Conservation (phyloP, 1,140 invertebrate species). For the Drosophila sp. region DNA sequence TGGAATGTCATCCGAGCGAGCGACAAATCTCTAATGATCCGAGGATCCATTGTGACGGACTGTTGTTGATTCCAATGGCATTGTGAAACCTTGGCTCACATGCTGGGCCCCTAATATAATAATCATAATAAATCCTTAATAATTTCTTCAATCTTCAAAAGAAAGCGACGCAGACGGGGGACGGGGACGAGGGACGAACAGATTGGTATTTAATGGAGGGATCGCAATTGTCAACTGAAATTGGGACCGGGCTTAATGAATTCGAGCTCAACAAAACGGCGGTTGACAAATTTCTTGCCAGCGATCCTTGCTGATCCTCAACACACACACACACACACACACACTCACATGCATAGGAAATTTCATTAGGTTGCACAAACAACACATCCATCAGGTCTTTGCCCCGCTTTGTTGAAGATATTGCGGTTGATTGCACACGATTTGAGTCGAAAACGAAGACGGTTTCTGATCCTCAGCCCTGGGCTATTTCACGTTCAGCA, state of each 20-base stretch:
- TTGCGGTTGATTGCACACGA: conserved; percentile 84
- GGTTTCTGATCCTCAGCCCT: conserved; percentile 7
- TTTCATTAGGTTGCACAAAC: conserved; percentile 80
- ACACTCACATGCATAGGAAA: conserved; percentile 26
- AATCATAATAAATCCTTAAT: conserved; percentile 84
- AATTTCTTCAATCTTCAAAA: conserved; percentile 78
- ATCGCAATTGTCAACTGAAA: conserved; percentile 19
- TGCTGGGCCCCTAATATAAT: conserved; percentile 83
- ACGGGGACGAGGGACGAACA: background rate
- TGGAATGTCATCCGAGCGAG: conserved; percentile 3
- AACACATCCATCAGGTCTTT: conserved; percentile 57
- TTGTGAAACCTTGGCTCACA: conserved; percentile 24
- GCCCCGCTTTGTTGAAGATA: conserved; percentile 65
- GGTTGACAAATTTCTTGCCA: conserved; percentile 71
- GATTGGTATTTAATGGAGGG: conserved; percentile 79
- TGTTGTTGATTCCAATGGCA: conserved; percentile 35
- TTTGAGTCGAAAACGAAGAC: conserved; percentile 44
- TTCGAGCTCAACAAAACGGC: conserved; percentile 56
- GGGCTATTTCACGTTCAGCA: background rate
- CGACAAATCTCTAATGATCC: conserved; percentile 68
- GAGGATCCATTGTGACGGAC: conserved; percentile 17
- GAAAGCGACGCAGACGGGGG: conserved; percentile 59
- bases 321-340: conserved; percentile 8
- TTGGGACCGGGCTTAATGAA: conserved; percentile 68
- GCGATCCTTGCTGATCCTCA: conserved; percentile 70